These are phyloP conservation scores for Daktulosphaira vitifoliae DNA, from an alignment of 1,140 invertebrate species.

Conservation along the genomic window DNA sequence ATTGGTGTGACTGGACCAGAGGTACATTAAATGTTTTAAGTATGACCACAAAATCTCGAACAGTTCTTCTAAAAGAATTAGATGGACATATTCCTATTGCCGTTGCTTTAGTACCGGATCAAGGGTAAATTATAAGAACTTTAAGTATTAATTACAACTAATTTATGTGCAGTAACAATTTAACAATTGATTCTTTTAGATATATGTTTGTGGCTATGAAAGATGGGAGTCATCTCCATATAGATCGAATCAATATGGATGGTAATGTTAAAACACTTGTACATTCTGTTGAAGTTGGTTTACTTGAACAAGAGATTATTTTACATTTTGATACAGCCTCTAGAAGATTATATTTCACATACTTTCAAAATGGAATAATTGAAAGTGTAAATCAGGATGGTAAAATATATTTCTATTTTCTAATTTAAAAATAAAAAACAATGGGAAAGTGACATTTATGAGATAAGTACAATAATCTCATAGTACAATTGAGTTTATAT, in stretches of 20 bases:
- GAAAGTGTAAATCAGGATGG: slow-evolving; percentile 49
- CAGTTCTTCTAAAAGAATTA: slow-evolving; percentile 48
- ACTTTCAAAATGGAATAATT: slow-evolving; percentile 48
- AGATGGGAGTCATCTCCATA: slow-evolving; percentile 45
- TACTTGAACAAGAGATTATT: slow-evolving; percentile 47
- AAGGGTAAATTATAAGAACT: slow-evolving; percentile 47
- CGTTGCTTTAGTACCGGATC: slow-evolving; percentile 53
- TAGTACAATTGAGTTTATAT: no score
- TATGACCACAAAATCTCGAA: slow-evolving; percentile 48
- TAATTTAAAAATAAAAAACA: background rate
- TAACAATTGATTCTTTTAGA: slow-evolving; percentile 43
- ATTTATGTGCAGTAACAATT: slow-evolving; percentile 35
- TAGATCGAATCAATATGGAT: slow-evolving; percentile 53
- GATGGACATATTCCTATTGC: slow-evolving; percentile 51
- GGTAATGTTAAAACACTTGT: slow-evolving; percentile 44
- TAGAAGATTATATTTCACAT: slow-evolving; percentile 50
- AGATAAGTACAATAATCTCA: no score
- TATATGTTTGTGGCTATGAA: slow-evolving; percentile 56
- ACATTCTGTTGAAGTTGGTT: slow-evolving; percentile 47
- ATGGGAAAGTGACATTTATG: no score
- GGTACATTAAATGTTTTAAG: slow-evolving; percentile 52
- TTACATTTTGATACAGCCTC: slow-evolving; percentile 48
- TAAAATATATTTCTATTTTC: slow-evolving; percentile 40
- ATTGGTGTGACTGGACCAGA: slow-evolving; percentile 52
- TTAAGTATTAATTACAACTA: no score